Evolutionary conservation across 2,888 invertebrate species (phyloP), one percentile per base, ranked within the genome.

Genomic region (Tachystola acroxantha): DNA sequence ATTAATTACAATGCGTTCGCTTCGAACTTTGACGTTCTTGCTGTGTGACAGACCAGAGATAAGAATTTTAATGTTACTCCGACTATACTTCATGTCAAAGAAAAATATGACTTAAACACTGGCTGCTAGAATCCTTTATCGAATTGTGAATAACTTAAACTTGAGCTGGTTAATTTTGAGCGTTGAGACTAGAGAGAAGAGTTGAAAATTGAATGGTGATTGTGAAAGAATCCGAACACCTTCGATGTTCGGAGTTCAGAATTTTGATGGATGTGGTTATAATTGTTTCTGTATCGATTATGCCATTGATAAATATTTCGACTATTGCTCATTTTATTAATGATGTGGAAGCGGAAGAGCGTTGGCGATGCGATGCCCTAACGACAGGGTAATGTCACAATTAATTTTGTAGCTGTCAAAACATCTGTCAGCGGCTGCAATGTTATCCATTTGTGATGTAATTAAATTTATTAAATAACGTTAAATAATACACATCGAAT

Each of bases 241-340:
- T 64, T 54, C 46, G 59, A 52, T 57, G 59, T 60, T 53, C 59
- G 57, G 64, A 77, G 73, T 77, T 75, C 70, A 79, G 73, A 76
- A 79, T 82, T 78, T 84, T 85, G 86, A 86, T 86, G 76, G 76
- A 86, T 86, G 84, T 73, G 74, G 76, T 86, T 86, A 85, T 86
- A 86, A 86, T 86, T 86, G 85, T 86, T 86, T 84, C 81, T 79
- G 82, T 85, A 85, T 86, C 85, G 86, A 86, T 86, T 85, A 86
- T 86, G 85, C 82, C 85, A 85, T 84, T 85, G 85, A 85, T 85
- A 84, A 82, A 85, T 81, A 85, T 81, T 84, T 76, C 77, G 76
- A 79, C 84, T 78, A 85, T 85, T 80, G 76, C 84, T 84, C 84
- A 84, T 84, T 84, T 85, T 86, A 84, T 85, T 82, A 85, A 86